Conservation (phyloP, 64 coral and sea anemone genomes). For the Porites lutea region DNA sequence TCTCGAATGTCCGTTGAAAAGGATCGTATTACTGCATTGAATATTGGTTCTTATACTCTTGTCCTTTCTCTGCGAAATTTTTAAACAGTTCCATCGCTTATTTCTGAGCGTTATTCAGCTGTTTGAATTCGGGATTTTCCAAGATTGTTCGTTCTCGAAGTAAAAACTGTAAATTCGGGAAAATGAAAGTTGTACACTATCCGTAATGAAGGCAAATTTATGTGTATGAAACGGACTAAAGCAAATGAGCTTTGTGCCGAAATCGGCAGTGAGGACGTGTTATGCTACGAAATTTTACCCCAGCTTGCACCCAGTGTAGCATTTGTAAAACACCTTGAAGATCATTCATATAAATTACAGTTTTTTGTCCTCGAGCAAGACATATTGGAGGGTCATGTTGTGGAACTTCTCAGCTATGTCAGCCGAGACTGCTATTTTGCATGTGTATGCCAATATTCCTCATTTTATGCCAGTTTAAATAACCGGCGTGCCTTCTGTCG, state of each 20-base stretch:
- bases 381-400: not conserved
- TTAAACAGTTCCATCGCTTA: not conserved
- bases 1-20: conserved; percentile 95
- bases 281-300: not conserved
- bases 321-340: not conserved
- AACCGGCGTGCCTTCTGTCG: conserved; percentile 3
- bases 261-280: not conserved
- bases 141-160: conserved; percentile 31
- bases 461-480: conserved; percentile 13
- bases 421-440: not conserved
- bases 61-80: not conserved
- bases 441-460: conserved; percentile 1
- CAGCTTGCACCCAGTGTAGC: not conserved
- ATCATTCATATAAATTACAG: not conserved
- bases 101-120: not conserved
- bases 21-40: conserved; percentile 80
- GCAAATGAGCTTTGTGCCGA: conserved; percentile 18
- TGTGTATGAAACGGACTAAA: conserved; percentile 47
- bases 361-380: not conserved
- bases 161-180: not conserved
- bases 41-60: not conserved
- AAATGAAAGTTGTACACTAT: conserved; percentile 70
- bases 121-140: not conserved
- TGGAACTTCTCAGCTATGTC: not conserved
- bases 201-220: conserved; percentile 84